Evolutionary conservation across 2,888 invertebrate genomes (phyloP).

Genomic region (Sipunculus nudus): DNA sequence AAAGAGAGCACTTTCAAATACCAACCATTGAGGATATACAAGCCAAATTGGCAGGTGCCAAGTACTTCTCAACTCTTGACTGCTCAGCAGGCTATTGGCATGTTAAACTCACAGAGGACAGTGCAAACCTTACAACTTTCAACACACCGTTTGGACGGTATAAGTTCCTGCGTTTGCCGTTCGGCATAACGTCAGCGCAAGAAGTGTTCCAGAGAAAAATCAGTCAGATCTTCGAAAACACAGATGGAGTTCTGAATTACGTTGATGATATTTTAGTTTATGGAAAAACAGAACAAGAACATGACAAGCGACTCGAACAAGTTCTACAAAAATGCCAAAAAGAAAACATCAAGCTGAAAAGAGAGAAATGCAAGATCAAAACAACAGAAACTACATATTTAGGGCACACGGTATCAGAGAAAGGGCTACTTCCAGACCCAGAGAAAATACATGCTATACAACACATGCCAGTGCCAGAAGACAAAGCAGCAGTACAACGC

Average conservation of each 20-base stretch:
- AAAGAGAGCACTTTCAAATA: constrained; percentile 8
- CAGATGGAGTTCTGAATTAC: not conserved
- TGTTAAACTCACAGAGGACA: constrained; percentile 24
- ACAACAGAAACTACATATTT: constrained; percentile 2
- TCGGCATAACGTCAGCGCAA: constrained; percentile 27
- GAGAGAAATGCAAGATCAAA: constrained; percentile 12
- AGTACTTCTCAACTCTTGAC: constrained; percentile 35
- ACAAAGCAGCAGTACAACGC: constrained; percentile 37
- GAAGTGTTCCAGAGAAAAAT: constrained; percentile 34
- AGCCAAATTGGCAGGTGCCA: constrained; percentile 25
- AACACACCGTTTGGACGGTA: constrained; percentile 33
- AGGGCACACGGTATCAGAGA: not conserved
- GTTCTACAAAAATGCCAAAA: not conserved
- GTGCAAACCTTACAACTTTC: constrained; percentile 27
- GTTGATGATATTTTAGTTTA: not conserved
- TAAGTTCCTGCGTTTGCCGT: constrained; percentile 34
- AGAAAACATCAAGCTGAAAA: constrained; percentile 9
- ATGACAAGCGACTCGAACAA: not conserved
- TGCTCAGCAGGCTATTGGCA: constrained; percentile 25
- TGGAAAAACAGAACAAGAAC: not conserved
- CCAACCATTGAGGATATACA: constrained; percentile 37
- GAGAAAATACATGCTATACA: constrained; percentile 33
- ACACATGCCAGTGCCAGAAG: constrained; percentile 38
- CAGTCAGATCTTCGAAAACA: constrained; percentile 13
- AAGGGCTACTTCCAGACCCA: constrained; percentile 30